Conservation (phyloP, 2,888 invertebrate species). For the Mantis religiosa region DNA sequence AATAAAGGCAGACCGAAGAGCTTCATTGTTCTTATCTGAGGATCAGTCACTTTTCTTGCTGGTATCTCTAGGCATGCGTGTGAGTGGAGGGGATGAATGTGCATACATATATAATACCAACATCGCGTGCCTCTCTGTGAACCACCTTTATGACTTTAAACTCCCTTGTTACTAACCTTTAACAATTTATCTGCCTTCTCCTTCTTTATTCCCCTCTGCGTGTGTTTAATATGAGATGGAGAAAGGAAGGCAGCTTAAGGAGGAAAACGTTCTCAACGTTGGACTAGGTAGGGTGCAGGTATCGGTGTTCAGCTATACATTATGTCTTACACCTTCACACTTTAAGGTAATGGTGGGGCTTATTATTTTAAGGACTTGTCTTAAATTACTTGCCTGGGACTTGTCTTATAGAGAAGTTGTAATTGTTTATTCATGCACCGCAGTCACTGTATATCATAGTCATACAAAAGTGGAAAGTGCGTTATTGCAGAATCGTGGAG, state of each 20-base stretch:
- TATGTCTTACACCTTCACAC: too few relatives aligned
- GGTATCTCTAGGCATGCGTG: neutral
- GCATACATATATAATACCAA: neutral
- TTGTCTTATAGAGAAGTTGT: too few relatives aligned
- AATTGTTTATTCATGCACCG: too few relatives aligned
- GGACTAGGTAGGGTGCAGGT: neutral
- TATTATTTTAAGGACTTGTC: too few relatives aligned
- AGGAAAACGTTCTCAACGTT: neutral
- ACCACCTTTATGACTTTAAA: neutral
- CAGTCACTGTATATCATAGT: too few relatives aligned
- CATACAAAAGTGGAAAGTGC: too few relatives aligned
- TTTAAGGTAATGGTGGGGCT: too few relatives aligned
- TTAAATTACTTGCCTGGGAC: too few relatives aligned
- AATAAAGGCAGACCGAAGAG: neutral
- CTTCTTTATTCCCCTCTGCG: neutral
- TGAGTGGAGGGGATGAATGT: neutral
- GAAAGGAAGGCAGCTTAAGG: neutral
- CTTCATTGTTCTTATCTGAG: neutral
- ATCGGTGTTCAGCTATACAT: too few relatives aligned
- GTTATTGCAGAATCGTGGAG: too few relatives aligned
- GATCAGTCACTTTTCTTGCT: neutral
- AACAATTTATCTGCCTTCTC: neutral
- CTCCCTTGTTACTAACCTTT: neutral
- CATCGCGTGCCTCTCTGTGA: neutral
- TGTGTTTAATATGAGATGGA: neutral